phyloP scores from a whole-genome alignment of 2,113 vertebrate genomes.

The Theristicus caerulescens region DNA sequence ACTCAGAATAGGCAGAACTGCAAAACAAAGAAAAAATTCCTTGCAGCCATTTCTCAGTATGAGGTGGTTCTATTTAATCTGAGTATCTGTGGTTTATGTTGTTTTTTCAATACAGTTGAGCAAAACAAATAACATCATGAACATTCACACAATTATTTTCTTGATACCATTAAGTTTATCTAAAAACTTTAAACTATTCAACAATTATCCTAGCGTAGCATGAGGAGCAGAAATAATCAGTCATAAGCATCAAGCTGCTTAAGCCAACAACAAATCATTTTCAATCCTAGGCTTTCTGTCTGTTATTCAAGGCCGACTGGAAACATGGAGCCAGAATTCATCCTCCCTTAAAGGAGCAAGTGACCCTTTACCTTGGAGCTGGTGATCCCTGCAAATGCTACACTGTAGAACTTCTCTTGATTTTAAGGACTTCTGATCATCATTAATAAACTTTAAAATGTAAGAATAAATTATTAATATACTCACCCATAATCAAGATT shows the following conservation, averaged over 20 bases:
- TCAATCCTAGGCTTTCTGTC: not conserved
- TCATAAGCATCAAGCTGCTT: constrained; percentile 43
- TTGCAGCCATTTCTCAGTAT: not conserved
- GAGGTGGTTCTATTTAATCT: constrained; percentile 37
- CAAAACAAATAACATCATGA: not conserved
- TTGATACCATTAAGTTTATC: constrained; percentile 8
- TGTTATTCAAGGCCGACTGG: constrained; percentile 49
- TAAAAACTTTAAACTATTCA: constrained; percentile 25
- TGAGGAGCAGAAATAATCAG: constrained; percentile 53
- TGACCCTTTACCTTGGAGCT: constrained; percentile 27
- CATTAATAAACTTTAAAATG: constrained; percentile 46
- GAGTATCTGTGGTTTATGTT: constrained; percentile 10
- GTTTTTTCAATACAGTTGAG: not conserved
- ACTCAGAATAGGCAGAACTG: constrained; percentile 2
- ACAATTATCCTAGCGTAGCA: constrained; percentile 12
- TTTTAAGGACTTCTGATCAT: constrained; percentile 35
- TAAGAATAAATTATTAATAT: constrained; percentile 43
- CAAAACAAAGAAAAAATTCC: not conserved
- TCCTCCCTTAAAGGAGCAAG: not conserved
- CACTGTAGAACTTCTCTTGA: constrained; percentile 38
- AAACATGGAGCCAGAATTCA: constrained; percentile 40
- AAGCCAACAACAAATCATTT: constrained; percentile 48
- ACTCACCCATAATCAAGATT: constrained; percentile 18
- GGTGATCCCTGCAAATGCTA: constrained; percentile 29
- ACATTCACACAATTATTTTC: not conserved